Conservation (phyloP, 2,797 vertebrate genomes). For the Chrosomus eos region DNA sequence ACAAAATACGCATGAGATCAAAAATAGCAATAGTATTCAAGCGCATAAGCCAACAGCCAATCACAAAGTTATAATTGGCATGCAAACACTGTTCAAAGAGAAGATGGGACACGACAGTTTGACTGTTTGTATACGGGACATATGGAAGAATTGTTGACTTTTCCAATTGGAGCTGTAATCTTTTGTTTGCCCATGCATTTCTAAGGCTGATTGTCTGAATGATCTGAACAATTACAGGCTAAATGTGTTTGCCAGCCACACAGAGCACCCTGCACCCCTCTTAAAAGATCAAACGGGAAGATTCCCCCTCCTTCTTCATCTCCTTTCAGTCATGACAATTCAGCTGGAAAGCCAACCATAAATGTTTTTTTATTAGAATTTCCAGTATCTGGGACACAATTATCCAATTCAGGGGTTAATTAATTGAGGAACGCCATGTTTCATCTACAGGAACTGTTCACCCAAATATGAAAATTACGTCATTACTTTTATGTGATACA, state of each 20-base stretch:
- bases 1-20: background rate
- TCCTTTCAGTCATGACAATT: conserved; percentile 79
- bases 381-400: conserved; percentile 68
- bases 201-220: conserved; percentile 79
- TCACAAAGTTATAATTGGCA: conserved; percentile 70
- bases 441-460: conserved; percentile 63
- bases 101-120: conserved; percentile 69
- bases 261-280: conserved; percentile 65
- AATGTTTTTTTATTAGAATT: conserved; percentile 69
- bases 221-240: conserved; percentile 81
- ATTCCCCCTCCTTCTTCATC: conserved; percentile 73
- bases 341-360: conserved; percentile 81
- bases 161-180: conserved; percentile 83
- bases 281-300: conserved; percentile 82
- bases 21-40: background rate
- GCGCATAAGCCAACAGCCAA: conserved; percentile 55
- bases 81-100: conserved; percentile 77
- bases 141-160: conserved; percentile 79
- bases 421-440: conserved; percentile 70
- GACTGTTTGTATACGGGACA: conserved; percentile 75
- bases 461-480: background rate
- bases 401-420: conserved; percentile 66
- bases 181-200: conserved; percentile 81
- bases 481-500: background rate
- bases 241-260: conserved; percentile 83